A percentile compares a stretch with the other conserved stretches of the same genome.
Evolutionary conservation across 2,113 vertebrate species (phyloP).

Genomic region (Vulpes vulpes): DNA sequence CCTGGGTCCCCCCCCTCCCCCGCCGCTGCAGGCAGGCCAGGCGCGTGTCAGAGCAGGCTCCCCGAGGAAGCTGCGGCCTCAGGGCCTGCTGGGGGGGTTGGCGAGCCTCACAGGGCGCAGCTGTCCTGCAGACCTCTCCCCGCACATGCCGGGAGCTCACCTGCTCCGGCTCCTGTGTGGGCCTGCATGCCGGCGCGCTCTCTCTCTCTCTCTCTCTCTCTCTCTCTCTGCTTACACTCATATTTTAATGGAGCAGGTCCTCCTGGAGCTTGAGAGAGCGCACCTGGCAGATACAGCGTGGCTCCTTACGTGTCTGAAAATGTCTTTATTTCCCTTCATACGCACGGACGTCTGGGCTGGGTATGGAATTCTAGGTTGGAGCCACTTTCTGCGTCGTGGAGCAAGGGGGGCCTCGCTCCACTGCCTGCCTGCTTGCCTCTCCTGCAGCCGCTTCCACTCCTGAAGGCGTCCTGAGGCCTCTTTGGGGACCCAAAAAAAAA

Average conservation of each 20-base stretch:
- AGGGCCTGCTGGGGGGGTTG: too few species aligned
- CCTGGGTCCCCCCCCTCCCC: too few species aligned
- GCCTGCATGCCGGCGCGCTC: rapidly evolving
- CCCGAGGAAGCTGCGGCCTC: neutral
- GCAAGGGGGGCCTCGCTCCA: rapidly evolving
- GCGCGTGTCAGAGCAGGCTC: rapidly evolving
- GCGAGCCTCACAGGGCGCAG: neutral
- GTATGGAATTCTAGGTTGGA: neutral
- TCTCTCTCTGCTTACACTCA: neutral
- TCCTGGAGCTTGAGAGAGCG: neutral
- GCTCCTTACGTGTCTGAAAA: too few species aligned
- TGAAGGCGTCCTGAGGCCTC: neutral
- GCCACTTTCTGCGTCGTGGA: neutral
- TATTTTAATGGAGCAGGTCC: rapidly evolving
- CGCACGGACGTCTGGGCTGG: neutral
- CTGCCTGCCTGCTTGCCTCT: neutral
- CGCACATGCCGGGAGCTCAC: neutral
- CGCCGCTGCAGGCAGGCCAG: neutral
- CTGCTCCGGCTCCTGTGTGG: neutral
- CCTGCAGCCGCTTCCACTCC: neutral
- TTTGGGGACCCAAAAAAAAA: neutral
- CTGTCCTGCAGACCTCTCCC: neutral
- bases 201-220: neutral
- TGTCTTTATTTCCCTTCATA: too few species aligned
- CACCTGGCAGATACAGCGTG: neutral